Percentiles rank a stretch among this genome's conserved stretches.
Evolutionary conservation across 2,113 vertebrate species (phyloP).

Genomic region (Hyla sarda): DNA sequence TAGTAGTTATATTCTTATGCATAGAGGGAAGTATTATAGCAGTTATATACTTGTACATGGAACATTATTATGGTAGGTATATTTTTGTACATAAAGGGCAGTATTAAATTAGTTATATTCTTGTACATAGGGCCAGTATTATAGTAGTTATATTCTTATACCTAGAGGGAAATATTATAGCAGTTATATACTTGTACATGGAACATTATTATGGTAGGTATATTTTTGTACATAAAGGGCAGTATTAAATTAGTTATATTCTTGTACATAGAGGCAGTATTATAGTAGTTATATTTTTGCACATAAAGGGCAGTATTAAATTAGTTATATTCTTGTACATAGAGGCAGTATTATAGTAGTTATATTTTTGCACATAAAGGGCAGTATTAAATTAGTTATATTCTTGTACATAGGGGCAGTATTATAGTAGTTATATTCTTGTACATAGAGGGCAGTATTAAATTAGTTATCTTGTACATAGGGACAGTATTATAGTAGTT

Average conservation of each 20-base stretch:
- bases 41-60: neutral
- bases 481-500: neutral
- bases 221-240: neutral
- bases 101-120: neutral
- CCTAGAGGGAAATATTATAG: neutral
- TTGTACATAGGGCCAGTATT: neutral
- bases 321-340: neutral
- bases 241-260: neutral
- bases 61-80: neutral
- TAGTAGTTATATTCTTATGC: neutral
- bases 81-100: neutral
- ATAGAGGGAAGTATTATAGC: neutral
- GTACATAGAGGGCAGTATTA: neutral
- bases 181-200: neutral
- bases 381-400: slow-evolving; percentile 9
- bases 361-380: neutral
- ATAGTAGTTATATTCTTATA: too few species aligned
- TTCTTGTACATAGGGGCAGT: neutral
- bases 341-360: slow-evolving; percentile 14
- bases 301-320: neutral
- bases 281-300: neutral
- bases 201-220: neutral
- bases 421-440: neutral
- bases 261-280: neutral
- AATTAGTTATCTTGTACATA: neutral